Conservation (phyloP, 2,888 invertebrate genomes). For the Rhorus exstirpatorius region DNA sequence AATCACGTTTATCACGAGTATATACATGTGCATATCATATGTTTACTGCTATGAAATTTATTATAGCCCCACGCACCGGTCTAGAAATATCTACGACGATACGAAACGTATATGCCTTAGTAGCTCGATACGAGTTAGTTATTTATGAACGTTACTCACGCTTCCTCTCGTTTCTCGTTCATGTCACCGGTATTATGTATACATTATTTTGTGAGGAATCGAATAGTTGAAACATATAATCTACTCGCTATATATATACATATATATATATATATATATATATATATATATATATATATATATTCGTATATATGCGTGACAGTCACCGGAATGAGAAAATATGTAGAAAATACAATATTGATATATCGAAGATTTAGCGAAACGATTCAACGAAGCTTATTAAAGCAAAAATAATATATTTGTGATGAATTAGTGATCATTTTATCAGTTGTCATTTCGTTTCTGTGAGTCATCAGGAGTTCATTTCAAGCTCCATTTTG, state of each 20-base stretch:
- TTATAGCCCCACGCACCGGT: constrained; percentile 44
- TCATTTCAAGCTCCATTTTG: no score
- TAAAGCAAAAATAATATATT: neutral
- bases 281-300: no score
- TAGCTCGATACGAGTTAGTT: constrained; percentile 47
- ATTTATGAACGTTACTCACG: constrained; percentile 64
- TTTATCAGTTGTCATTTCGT: no score
- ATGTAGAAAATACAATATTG: neutral
- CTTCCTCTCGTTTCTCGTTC: constrained; percentile 49
- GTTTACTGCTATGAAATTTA: constrained; percentile 33
- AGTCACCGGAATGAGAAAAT: neutral
- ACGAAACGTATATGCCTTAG: constrained; percentile 51
- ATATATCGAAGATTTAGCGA: neutral
- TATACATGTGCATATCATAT: neutral
- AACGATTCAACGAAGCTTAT: constrained; percentile 1
- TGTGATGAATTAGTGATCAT: no score
- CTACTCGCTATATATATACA: neutral
- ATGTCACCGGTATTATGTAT: constrained; percentile 1
- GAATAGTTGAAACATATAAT: constrained; percentile 6
- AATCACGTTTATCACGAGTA: constrained; percentile 38
- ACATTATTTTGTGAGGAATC: constrained; percentile 18
- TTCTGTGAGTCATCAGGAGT: no score
- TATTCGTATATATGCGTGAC: neutral
- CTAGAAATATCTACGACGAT: constrained; percentile 55
- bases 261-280: neutral